phyloP scores from a whole-genome alignment of 2,888 invertebrate genomes.

The Automeris io region DNA sequence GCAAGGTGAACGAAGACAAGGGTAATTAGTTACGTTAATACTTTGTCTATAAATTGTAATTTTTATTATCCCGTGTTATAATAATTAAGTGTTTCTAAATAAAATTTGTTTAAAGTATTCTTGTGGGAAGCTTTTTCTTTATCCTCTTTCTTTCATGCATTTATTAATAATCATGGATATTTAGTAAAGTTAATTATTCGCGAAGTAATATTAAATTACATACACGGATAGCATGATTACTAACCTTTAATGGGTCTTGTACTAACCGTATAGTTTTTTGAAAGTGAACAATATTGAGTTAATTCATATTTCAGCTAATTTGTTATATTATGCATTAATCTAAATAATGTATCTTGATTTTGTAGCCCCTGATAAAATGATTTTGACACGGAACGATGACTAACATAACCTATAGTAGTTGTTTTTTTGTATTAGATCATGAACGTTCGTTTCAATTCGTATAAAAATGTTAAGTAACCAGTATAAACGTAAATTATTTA shows the following conservation, averaged over 20 bases:
- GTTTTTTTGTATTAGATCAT: too few relatives aligned
- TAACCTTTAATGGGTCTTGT: not conserved
- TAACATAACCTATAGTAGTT: not conserved
- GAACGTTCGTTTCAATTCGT: not conserved
- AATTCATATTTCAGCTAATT: too few relatives aligned
- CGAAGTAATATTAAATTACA: too few relatives aligned
- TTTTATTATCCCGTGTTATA: conserved; percentile 48
- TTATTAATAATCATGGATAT: too few relatives aligned
- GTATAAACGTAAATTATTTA: not conserved
- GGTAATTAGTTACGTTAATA: conserved; percentile 63
- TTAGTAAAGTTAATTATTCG: too few relatives aligned
- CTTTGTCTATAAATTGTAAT: conserved; percentile 38
- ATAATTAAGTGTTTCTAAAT: conserved; percentile 57
- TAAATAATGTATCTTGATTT: too few relatives aligned
- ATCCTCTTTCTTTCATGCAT: conserved; percentile 17
- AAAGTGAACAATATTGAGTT: too few relatives aligned
- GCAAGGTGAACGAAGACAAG: conserved; percentile 60
- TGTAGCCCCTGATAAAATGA: too few relatives aligned
- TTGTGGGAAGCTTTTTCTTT: conserved; percentile 54
- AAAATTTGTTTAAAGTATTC: conserved; percentile 59
- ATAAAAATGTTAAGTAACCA: not conserved
- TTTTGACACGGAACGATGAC: too few relatives aligned
- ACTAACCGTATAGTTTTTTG: too few relatives aligned
- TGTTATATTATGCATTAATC: too few relatives aligned
- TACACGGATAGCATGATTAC: too few relatives aligned